A percentile compares a stretch with the other conserved stretches of the same genome.
Conservation (phyloP, 2,888 invertebrate species). For the Apeira syringaria region DNA sequence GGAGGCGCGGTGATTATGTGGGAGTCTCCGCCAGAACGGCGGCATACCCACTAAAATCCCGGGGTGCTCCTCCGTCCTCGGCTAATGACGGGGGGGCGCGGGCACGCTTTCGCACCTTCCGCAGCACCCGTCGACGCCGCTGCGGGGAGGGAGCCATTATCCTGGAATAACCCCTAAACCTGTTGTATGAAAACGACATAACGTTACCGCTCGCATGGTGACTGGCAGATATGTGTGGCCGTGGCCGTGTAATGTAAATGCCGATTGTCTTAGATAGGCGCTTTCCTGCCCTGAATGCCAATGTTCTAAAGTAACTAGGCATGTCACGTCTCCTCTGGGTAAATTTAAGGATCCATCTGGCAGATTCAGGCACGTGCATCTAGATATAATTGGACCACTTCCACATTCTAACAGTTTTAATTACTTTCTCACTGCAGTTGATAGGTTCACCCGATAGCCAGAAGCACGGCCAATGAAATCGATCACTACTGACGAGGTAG, state of each 20-base stretch:
- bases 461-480: not conserved
- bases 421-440: not conserved
- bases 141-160: too few species aligned
- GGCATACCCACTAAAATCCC: too few species aligned
- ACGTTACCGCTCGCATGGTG: too few species aligned
- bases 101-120: too few species aligned
- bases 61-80: too few species aligned
- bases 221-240: too few species aligned
- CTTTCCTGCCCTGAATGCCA: not conserved
- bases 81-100: too few species aligned
- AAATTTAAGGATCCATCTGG: not conserved
- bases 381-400: not conserved
- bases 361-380: not conserved
- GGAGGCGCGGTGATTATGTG: too few species aligned
- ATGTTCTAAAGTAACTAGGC: not conserved
- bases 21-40: too few species aligned
- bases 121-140: too few species aligned
- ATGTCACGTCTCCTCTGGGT: not conserved
- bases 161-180: too few species aligned
- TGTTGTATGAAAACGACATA: too few species aligned
- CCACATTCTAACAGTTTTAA: not conserved
- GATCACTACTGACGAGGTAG: not conserved
- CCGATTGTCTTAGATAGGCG: not conserved
- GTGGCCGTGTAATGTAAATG: not conserved
- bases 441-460: not conserved